These are phyloP conservation scores for Drosophila trichaetosa DNA, from an alignment of 2,888 invertebrate species.

Conservation along the genomic window DNA sequence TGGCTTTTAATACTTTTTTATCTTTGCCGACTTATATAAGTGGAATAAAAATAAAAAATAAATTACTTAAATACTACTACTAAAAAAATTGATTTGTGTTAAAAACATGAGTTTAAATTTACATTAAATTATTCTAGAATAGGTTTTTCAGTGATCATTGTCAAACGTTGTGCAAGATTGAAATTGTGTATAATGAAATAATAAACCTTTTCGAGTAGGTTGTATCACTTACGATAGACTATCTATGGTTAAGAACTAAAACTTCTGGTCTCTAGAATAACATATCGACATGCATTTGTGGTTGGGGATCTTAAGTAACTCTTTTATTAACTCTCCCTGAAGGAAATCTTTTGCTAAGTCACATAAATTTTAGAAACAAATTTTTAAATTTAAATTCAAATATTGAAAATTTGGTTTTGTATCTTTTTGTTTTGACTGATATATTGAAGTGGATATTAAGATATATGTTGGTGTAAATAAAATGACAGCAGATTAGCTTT, in stretches of 20 bases:
- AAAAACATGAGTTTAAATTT: no score
- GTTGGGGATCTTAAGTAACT: not conserved
- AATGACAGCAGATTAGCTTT: not conserved
- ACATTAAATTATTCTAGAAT: not conserved
- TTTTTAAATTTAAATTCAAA: no score
- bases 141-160: not conserved
- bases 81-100: no score
- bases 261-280: not conserved
- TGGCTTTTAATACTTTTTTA: not conserved
- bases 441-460: not conserved
- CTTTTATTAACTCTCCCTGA: not conserved
- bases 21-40: not conserved
- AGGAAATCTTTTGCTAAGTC: not conserved
- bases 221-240: not conserved
- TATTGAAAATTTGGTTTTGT: no score
- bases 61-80: no score
- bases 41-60: not conserved
- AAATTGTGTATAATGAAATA: not conserved
- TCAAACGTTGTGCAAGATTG: not conserved
- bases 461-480: not conserved
- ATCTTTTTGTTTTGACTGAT: not conserved
- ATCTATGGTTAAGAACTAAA: not conserved
- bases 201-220: not conserved
- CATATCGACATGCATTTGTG: not conserved
- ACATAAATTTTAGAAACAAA: not conserved